Percentiles rank a stretch among this genome's conserved stretches.
phyloP scores from a whole-genome alignment of 2,797 vertebrate species.

The Urosaurus nigricauda region DNA sequence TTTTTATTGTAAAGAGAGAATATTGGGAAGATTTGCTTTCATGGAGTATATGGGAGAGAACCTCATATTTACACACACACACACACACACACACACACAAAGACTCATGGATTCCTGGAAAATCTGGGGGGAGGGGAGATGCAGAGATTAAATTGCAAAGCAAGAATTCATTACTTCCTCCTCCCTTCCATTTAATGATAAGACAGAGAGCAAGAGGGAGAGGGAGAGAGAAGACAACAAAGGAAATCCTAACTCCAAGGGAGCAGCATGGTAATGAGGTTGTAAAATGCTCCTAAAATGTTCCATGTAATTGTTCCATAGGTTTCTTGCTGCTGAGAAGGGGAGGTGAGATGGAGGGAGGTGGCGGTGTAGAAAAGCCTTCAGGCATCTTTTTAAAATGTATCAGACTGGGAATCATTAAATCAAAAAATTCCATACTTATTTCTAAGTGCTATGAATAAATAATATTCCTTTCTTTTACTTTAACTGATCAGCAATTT shows the following conservation, averaged over 20 bases:
- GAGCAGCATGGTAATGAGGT: conserved; percentile 16
- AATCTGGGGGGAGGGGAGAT: neutral
- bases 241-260: conserved; percentile 22
- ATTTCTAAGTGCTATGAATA: conserved; percentile 23
- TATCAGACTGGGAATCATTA: conserved; percentile 19
- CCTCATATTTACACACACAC: neutral
- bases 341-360: neutral
- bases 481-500: conserved; percentile 21
- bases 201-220: neutral
- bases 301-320: conserved; percentile 23
- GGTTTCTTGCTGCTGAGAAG: conserved; percentile 2
- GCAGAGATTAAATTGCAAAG: conserved; percentile 22
- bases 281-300: conserved; percentile 25
- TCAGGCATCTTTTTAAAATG: conserved; percentile 9
- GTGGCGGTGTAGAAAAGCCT: neutral
- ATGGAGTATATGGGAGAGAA: neutral
- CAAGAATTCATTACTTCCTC: neutral
- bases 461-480: conserved; percentile 37
- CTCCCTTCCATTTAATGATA: conserved; percentile 15
- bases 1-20: neutral
- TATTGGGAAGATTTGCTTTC: neutral
- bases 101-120: conserved; percentile 14
- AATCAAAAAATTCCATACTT: neutral
- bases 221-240: neutral
- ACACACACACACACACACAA: neutral